A percentile compares a stretch with the other conserved stretches of the same genome.
These are phyloP conservation scores for Drosophila azteca DNA, from an alignment of 1,140 invertebrate species.

Conservation along the genomic window DNA sequence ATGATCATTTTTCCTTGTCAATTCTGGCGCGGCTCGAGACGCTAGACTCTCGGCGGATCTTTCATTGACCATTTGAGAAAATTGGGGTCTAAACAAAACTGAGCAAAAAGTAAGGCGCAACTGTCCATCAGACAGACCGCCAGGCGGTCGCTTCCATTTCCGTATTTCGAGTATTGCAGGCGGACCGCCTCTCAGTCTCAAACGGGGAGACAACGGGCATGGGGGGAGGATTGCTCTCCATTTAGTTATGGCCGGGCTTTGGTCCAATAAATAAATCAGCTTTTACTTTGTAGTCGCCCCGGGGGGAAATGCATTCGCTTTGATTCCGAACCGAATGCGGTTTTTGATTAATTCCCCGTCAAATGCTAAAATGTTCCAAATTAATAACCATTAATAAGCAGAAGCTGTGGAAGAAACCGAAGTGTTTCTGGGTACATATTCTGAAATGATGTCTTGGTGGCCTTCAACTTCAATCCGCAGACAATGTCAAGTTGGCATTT, in stretches of 20 bases:
- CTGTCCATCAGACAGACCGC: constrained; percentile 52
- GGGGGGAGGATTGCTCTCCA: constrained; percentile 4
- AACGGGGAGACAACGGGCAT: constrained; percentile 18
- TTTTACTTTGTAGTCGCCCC: constrained; percentile 53
- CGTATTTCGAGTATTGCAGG: too few relatives aligned
- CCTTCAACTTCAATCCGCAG: constrained; percentile 68
- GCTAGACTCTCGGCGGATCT: constrained; percentile 41
- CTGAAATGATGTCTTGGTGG: constrained; percentile 12
- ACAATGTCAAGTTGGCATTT: constrained; percentile 72
- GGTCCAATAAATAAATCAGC: constrained; percentile 65
- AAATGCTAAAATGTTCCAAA: constrained; percentile 4
- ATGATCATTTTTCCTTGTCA: constrained; percentile 40
- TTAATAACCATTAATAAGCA: neutral
- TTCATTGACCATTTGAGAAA: constrained; percentile 50
- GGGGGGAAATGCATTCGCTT: constrained; percentile 60
- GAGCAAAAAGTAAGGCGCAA: constrained; percentile 64
- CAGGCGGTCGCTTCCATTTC: constrained; percentile 45
- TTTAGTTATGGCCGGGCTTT: constrained; percentile 47
- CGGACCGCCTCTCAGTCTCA: constrained; percentile 16
- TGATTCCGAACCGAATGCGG: constrained; percentile 46
- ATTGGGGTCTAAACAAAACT: constrained; percentile 33
- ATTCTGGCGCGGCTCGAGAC: too few relatives aligned
- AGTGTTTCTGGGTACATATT: constrained; percentile 15
- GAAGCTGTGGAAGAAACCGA: too few relatives aligned
- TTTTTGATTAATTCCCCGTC: constrained; percentile 37